Conservation (phyloP, 2,797 vertebrate species). For the Hyperoplus immaculatus region DNA sequence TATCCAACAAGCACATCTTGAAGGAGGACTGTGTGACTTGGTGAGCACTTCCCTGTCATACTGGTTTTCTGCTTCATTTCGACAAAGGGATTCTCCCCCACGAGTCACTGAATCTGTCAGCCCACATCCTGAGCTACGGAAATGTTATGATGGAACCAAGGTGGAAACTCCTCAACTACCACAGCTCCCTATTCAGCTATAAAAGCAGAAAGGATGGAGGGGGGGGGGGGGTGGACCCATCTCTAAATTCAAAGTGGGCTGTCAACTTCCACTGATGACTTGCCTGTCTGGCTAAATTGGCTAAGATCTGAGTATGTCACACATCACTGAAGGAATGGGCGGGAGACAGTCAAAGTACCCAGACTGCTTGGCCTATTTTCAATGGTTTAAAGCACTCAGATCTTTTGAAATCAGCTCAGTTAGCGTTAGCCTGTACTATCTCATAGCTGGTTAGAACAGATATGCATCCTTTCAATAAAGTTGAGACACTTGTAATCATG, state of each 20-base stretch:
- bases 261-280: conserved; percentile 45
- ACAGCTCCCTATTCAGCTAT: conserved; percentile 12
- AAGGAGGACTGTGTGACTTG: conserved; percentile 28
- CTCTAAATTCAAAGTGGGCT: conserved; percentile 47
- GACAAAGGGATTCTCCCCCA: conserved; percentile 39
- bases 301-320: conserved; percentile 44
- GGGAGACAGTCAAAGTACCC: conserved; percentile 35
- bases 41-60: conserved; percentile 41
- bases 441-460: background rate
- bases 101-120: conserved; percentile 53
- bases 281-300: conserved; percentile 45
- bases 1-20: conserved; percentile 21
- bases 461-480: background rate
- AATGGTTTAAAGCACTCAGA: conserved; percentile 9
- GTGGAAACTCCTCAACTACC: conserved; percentile 29
- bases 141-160: conserved; percentile 44
- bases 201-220: conserved; percentile 4
- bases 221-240: conserved; percentile 1
- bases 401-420: conserved; percentile 18
- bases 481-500: too few relatives aligned
- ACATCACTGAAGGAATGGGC: conserved; percentile 30
- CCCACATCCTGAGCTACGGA: conserved; percentile 30
- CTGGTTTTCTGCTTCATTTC: conserved; percentile 59
- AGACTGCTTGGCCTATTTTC: conserved; percentile 18
- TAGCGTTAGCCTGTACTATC: background rate